These are phyloP conservation scores for Cephus pygmeus DNA, from an alignment of 2,888 invertebrate genomes.

Conservation along the genomic window DNA sequence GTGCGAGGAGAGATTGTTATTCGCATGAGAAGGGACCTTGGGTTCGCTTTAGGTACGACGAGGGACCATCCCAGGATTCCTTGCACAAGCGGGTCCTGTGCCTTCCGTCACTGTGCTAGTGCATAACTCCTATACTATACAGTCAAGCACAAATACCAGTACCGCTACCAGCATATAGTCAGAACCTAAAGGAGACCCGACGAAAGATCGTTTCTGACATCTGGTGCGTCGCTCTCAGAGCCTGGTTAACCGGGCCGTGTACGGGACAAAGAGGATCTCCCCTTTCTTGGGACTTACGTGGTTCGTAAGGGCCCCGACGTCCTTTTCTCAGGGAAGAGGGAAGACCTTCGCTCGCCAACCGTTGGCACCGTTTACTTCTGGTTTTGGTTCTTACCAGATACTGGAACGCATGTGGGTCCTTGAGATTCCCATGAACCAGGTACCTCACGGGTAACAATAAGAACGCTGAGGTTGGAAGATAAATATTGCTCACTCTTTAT, in stretches of 20 bases:
- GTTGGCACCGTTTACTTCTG: not conserved
- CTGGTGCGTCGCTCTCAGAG: not conserved
- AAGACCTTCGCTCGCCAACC: not conserved
- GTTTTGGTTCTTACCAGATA: not conserved
- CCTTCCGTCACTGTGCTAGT: too few species aligned
- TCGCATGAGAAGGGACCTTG: conserved; percentile 2
- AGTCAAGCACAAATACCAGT: too few species aligned
- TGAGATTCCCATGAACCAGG: too few species aligned
- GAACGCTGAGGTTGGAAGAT: too few species aligned
- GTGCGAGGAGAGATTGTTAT: not conserved
- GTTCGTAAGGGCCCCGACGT: too few species aligned
- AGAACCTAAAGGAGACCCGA: not conserved
- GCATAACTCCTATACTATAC: too few species aligned
- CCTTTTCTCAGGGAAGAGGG: not conserved
- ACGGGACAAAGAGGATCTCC: conserved; percentile 1
- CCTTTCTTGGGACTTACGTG: not conserved
- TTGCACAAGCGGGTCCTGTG: too few species aligned
- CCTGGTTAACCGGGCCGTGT: not conserved
- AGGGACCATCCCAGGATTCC: too few species aligned
- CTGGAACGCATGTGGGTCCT: too few species aligned
- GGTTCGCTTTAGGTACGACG: not conserved
- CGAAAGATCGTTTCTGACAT: not conserved
- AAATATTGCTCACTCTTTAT: too few species aligned
- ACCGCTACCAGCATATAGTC: not conserved
- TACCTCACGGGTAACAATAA: too few species aligned